Conservation (phyloP, 2,888 invertebrate genomes). For the Galerucella pusilla region DNA sequence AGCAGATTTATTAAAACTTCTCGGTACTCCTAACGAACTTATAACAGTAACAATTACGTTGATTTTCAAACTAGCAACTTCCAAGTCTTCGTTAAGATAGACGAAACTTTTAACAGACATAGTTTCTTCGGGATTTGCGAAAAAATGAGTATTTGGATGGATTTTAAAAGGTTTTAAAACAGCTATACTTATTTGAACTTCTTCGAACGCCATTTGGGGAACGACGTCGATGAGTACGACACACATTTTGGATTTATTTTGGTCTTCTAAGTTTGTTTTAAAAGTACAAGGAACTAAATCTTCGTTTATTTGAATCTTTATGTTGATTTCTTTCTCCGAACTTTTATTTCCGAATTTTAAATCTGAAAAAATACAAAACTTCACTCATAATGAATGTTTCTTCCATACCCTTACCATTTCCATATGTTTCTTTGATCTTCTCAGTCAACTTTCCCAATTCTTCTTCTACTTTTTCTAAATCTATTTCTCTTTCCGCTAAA, state of each 20-base stretch:
- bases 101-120: constrained; percentile 65
- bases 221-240: constrained; percentile 70
- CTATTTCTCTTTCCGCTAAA: constrained; percentile 75
- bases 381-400: not conserved
- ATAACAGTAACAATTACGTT: constrained; percentile 78
- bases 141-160: constrained; percentile 57
- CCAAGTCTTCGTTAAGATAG: constrained; percentile 66
- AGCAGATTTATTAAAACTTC: constrained; percentile 68
- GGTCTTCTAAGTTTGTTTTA: constrained; percentile 53
- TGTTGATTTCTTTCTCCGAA: constrained; percentile 68
- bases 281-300: constrained; percentile 61
- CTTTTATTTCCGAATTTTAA: constrained; percentile 50
- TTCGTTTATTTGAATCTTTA: constrained; percentile 65
- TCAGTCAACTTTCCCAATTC: constrained; percentile 77
- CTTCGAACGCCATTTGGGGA: constrained; percentile 68
- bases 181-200: constrained; percentile 74
- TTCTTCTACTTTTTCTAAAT: constrained; percentile 78
- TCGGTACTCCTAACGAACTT: constrained; percentile 73
- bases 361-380: constrained; percentile 48
- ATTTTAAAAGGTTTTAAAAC: constrained; percentile 69
- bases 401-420: constrained; percentile 53
- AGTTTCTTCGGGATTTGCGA: constrained; percentile 58
- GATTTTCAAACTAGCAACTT: constrained; percentile 71
- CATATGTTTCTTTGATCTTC: constrained; percentile 68
- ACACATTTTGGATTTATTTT: constrained; percentile 66